Evolutionary conservation across 2,888 invertebrate species (phyloP), one percentile per base, ranked within the genome.

Genomic region (Coelinius sp.): DNA sequence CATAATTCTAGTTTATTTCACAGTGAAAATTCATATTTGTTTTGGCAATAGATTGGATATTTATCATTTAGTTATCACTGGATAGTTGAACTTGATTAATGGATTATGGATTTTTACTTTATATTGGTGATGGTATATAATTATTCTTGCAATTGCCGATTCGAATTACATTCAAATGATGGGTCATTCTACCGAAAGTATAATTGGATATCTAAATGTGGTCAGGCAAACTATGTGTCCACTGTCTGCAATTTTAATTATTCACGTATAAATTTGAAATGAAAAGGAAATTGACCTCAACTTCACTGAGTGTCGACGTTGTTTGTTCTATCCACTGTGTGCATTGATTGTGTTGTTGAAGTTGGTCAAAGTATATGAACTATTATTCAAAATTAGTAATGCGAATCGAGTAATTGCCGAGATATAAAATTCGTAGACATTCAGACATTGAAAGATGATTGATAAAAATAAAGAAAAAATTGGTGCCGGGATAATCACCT

Each of bases 401-500:
- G 35, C 31, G 59, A 59, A 59, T 59, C 59, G 59, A 31, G 59
- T 35, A 35, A 59, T 59, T 59, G 59, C 20, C 31, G 31, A 56
- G 14, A 31, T 31, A 17, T 5, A 20, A 59, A 31, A 59, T 27
- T 2, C 14, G 8, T 59, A 35, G 31, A 10, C 27, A 59, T 5
- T 56, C 56, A 69, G 27, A 52, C 10, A 56, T 17, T 67, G 64
- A 68, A 49, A 38, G n/a, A n/a, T n/a, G n/a, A n/a, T n/a, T n/a
- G n/a, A n/a, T n/a, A 12, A n/a, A 49, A 53, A 10, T 46, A 14
- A 44, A 41, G 27, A 64, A 63, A 72, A 68, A 52, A 70, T 83
- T 84, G 86, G 86, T 87, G 80, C 81, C 82, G 85, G 84, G 83
- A 84, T 83, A 84, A 83, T 85, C 82, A 83, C 83, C 84, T 86